Evolutionary conservation across 2,888 invertebrate genomes (phyloP).

Genomic region (Helobdella robusta): DNA sequence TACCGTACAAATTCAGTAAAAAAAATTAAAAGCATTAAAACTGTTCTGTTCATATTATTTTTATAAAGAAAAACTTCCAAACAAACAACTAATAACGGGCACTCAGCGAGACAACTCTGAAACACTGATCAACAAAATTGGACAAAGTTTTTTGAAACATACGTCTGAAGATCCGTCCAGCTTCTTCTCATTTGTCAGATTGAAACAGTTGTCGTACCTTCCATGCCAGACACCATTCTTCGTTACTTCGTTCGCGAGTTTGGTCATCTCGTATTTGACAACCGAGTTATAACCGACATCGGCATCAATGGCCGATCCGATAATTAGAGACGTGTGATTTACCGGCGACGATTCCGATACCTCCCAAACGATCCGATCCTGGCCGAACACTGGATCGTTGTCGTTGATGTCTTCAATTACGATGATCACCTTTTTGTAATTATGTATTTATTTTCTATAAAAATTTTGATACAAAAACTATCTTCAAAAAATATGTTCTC

Average conservation of each 20-base stretch:
- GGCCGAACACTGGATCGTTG: conserved; percentile 33
- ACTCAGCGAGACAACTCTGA: neutral
- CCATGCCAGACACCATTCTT: no score
- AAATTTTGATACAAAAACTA: no score
- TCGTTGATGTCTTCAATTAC: conserved; percentile 35
- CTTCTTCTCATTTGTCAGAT: conserved; percentile 26
- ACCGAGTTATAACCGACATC: conserved; percentile 26
- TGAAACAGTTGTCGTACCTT: neutral
- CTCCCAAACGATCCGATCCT: conserved; percentile 10
- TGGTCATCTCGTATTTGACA: conserved; percentile 25
- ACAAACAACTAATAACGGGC: no score
- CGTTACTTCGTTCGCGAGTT: conserved; percentile 21
- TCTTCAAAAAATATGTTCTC: no score
- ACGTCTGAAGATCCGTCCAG: conserved; percentile 45
- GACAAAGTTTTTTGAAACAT: no score
- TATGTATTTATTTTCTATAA: no score
- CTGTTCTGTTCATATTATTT: no score
- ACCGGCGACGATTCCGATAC: conserved; percentile 24
- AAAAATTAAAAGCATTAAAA: no score
- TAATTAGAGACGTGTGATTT: conserved; percentile 9
- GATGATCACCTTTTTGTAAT: conserved; percentile 27
- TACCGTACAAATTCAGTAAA: no score
- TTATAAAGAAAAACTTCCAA: no score
- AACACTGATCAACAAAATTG: neutral
- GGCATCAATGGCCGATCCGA: conserved; percentile 25